Conservation (phyloP, 2,113 vertebrate species). For the Lophius piscatorius region DNA sequence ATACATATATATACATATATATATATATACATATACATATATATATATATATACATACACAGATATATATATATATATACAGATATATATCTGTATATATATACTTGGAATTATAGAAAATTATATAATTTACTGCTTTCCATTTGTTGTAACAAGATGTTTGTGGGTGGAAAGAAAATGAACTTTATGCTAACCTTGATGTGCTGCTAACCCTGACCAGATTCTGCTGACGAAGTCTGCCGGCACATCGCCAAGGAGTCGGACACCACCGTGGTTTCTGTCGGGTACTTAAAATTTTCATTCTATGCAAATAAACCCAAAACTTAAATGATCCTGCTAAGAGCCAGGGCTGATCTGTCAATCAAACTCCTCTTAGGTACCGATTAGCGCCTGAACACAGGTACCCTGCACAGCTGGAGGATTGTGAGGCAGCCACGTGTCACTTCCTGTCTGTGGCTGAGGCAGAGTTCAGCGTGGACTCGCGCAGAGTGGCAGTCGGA, state of each 20-base stretch:
- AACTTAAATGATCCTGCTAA: background rate
- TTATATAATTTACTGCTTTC: too few species aligned
- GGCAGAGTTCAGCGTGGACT: slow-evolving; percentile 79
- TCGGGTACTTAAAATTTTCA: slow-evolving; percentile 79
- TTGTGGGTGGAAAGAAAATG: too few species aligned
- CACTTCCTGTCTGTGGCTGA: slow-evolving; percentile 82
- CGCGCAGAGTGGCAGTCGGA: slow-evolving; percentile 75
- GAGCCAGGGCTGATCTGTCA: slow-evolving; percentile 1
- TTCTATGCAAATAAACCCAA: background rate
- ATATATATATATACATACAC: too few species aligned
- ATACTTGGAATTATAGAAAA: too few species aligned
- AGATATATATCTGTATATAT: too few species aligned
- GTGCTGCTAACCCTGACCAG: slow-evolving; percentile 64
- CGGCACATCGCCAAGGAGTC: slow-evolving; percentile 79
- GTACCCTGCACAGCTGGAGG: slow-evolving; percentile 74
- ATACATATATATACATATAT: too few species aligned
- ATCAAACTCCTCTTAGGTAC: slow-evolving; percentile 75
- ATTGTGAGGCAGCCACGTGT: slow-evolving; percentile 79
- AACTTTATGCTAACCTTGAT: slow-evolving; percentile 1
- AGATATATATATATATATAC: too few species aligned
- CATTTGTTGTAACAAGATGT: too few species aligned
- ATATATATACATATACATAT: too few species aligned
- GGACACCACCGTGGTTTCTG: slow-evolving; percentile 84
- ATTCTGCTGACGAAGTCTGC: slow-evolving; percentile 80
- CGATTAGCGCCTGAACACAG: slow-evolving; percentile 82